phyloP scores from a whole-genome alignment of 2,888 invertebrate species.

The Hirtodrosophila trivittata region DNA sequence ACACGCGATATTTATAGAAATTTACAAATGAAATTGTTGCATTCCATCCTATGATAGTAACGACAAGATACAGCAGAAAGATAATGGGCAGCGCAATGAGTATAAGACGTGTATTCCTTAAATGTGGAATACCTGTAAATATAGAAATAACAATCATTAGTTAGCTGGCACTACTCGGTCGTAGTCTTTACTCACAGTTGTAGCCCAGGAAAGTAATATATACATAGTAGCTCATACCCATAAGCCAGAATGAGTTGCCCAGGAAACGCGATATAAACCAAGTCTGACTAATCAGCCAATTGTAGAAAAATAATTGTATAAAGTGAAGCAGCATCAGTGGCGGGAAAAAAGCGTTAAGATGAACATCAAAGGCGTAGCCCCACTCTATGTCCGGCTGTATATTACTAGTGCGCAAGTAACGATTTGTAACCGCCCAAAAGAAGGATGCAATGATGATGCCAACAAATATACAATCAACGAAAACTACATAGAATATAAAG shows the following conservation, averaged over 20 bases:
- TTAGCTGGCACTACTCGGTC: background rate
- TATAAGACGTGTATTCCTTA: constrained; percentile 93
- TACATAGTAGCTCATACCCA: constrained; percentile 95
- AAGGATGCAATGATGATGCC: constrained; percentile 94
- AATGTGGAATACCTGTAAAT: constrained; percentile 90
- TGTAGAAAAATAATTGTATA: constrained; percentile 94
- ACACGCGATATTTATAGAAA: constrained; percentile 92
- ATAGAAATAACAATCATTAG: background rate
- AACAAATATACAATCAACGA: constrained; percentile 96
- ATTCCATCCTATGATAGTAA: constrained; percentile 92
- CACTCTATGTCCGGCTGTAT: constrained; percentile 90
- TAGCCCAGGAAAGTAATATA: constrained; percentile 99
- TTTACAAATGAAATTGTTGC: constrained; percentile 91
- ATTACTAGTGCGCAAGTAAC: constrained; percentile 80
- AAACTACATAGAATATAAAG: constrained; percentile 95
- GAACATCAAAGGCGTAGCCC: constrained; percentile 99
- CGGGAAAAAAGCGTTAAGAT: constrained; percentile 99
- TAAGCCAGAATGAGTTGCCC: constrained; percentile 97
- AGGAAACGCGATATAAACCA: constrained; percentile 92
- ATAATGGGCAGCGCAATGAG: constrained; percentile 92
- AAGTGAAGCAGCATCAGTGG: constrained; percentile 96
- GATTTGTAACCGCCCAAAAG: constrained; percentile 90
- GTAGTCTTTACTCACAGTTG: constrained; percentile 88
- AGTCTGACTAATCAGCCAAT: constrained; percentile 90
- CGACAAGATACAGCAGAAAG: constrained; percentile 90